phyloP scores from a whole-genome alignment of 1,140 invertebrate genomes.

The Calliopsis andreniformis region DNA sequence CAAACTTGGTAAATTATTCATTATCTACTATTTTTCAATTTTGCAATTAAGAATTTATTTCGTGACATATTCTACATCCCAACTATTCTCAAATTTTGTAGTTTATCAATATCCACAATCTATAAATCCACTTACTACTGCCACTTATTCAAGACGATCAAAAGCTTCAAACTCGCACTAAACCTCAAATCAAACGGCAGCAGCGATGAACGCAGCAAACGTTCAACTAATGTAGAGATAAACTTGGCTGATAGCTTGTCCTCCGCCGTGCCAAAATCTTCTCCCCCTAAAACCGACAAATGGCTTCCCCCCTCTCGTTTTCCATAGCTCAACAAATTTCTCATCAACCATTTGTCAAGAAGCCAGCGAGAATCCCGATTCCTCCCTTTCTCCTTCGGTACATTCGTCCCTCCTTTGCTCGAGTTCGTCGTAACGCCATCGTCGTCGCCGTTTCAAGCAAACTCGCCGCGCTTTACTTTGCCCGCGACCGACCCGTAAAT shows the following conservation, averaged over 20 bases:
- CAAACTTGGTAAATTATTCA: too few species aligned
- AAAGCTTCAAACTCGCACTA: too few species aligned
- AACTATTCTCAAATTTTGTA: too few species aligned
- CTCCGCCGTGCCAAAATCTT: not conserved
- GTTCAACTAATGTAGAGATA: not conserved
- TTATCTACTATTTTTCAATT: too few species aligned
- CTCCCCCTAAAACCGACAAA: not conserved
- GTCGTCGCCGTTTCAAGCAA: slow-evolving; percentile 41
- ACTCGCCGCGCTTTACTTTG: slow-evolving; percentile 62
- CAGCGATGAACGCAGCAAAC: not conserved
- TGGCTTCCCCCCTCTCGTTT: not conserved
- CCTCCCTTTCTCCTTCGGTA: not conserved
- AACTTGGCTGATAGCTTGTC: not conserved
- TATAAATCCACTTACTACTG: too few species aligned
- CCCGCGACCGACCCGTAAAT: slow-evolving; percentile 72
- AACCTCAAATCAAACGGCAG: too few species aligned
- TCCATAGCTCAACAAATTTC: slow-evolving; percentile 51
- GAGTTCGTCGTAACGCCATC: not conserved
- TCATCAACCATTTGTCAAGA: slow-evolving; percentile 49
- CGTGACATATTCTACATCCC: too few species aligned
- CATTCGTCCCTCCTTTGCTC: not conserved
- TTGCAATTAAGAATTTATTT: too few species aligned
- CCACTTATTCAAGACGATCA: too few species aligned
- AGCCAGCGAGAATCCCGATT: slow-evolving; percentile 25
- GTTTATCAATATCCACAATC: too few species aligned